phyloP scores from a whole-genome alignment of 2,888 invertebrate species.

The Tupiocoris notatus region DNA sequence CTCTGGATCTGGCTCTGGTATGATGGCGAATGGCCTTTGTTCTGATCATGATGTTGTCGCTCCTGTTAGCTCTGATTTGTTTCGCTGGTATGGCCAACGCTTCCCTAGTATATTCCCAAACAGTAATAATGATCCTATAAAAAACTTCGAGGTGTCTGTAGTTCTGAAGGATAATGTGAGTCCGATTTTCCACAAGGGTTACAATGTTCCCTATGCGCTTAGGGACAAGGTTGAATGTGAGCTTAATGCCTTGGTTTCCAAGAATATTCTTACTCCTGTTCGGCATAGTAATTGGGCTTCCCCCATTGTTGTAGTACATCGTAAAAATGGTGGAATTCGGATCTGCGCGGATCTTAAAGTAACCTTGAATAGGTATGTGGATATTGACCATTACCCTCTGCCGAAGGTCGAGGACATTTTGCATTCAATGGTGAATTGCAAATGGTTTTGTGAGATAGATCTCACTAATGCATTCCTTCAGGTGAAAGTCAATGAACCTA shows the following conservation, averaged over 20 bases:
- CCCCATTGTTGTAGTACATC: conserved; percentile 52
- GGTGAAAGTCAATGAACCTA: conserved; percentile 48
- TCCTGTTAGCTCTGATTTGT: neutral
- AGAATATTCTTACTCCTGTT: neutral
- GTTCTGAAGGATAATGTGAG: neutral
- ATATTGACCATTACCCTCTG: conserved; percentile 51
- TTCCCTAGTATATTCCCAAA: neutral
- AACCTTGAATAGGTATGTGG: conserved; percentile 49
- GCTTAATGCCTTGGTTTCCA: neutral
- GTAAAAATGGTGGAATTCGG: conserved; percentile 49
- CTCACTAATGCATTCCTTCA: conserved; percentile 51
- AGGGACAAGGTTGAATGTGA: conserved; percentile 2
- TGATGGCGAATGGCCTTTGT: neutral
- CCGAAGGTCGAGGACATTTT: conserved; percentile 51
- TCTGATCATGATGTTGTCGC: neutral
- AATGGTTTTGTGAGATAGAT: conserved; percentile 47
- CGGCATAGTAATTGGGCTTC: conserved; percentile 49
- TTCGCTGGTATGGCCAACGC: neutral
- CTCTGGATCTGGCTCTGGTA: neutral
- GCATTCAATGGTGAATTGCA: conserved; percentile 48
- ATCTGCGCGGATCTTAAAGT: conserved; percentile 52
- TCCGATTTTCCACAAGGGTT: neutral
- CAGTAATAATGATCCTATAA: neutral
- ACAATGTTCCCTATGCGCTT: conserved; percentile 2
- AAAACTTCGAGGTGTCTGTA: neutral